These are phyloP conservation scores for Pyrgus malvae DNA, from an alignment of 2,888 invertebrate genomes.

Conservation along the genomic window DNA sequence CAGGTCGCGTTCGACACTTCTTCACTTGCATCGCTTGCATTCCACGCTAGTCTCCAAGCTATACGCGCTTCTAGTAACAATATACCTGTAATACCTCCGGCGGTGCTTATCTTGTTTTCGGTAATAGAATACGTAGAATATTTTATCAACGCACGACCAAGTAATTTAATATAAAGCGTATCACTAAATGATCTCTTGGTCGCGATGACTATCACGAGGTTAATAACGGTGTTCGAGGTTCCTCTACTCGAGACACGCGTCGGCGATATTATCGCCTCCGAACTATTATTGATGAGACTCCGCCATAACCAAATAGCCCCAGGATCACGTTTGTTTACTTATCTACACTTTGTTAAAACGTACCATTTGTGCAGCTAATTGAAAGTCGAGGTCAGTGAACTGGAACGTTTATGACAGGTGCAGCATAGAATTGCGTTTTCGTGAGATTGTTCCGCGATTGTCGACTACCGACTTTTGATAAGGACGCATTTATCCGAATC, in stretches of 20 bases:
- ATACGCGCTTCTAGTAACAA: not conserved
- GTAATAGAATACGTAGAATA: constrained; percentile 79
- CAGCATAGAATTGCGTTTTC: constrained; percentile 72
- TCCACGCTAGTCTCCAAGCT: not conserved
- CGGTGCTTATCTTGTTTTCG: constrained; percentile 73
- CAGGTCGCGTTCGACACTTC: too few relatives aligned
- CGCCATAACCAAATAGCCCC: constrained; percentile 76
- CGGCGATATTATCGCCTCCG: constrained; percentile 72
- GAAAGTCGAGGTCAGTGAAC: constrained; percentile 64
- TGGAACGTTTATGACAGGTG: constrained; percentile 71
- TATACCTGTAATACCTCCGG: constrained; percentile 57
- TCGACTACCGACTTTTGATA: constrained; percentile 65
- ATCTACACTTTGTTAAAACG: constrained; percentile 65
- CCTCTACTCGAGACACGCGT: constrained; percentile 74
- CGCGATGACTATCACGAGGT: constrained; percentile 74
- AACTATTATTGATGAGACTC: constrained; percentile 78
- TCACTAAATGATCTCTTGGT: constrained; percentile 78
- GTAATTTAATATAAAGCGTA: constrained; percentile 82
- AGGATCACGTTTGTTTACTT: constrained; percentile 77
- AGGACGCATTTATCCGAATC: constrained; percentile 51
- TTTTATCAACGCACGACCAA: constrained; percentile 81
- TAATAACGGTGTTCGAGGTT: constrained; percentile 79
- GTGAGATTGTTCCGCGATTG: constrained; percentile 75
- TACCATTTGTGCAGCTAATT: constrained; percentile 65
- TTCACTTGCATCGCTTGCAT: too few relatives aligned